phyloP scores from a whole-genome alignment of 2,888 invertebrate genomes.

The Galerucella nymphaeae region DNA sequence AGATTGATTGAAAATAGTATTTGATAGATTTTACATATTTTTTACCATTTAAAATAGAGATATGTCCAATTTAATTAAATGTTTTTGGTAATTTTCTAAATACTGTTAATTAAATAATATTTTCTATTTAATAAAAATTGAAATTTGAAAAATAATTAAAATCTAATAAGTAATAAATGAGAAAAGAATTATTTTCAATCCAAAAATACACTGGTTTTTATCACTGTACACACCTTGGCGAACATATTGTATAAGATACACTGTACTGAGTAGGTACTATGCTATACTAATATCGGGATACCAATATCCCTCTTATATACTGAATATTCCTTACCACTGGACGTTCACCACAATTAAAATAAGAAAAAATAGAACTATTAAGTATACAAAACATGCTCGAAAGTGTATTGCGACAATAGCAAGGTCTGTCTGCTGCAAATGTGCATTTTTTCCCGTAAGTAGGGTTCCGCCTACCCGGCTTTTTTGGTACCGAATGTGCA shows the following conservation, averaged over 20 bases:
- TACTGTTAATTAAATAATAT: too few relatives aligned
- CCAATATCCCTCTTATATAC: conserved; percentile 53
- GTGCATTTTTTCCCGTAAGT: conserved; percentile 46
- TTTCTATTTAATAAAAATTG: too few relatives aligned
- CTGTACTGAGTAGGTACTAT: conserved; percentile 43
- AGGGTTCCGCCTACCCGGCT: conserved; percentile 44
- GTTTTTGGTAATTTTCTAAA: too few relatives aligned
- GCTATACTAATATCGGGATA: conserved; percentile 51
- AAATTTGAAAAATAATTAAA: too few relatives aligned
- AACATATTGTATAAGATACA: conserved; percentile 49
- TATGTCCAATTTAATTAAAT: too few relatives aligned
- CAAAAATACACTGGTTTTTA: neutral
- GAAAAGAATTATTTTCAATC: conserved; percentile 1
- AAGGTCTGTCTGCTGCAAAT: conserved; percentile 53
- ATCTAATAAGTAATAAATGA: too few relatives aligned
- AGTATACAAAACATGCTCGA: conserved; percentile 57
- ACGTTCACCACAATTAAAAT: conserved; percentile 56
- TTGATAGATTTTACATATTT: too few relatives aligned
- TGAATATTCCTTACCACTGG: conserved; percentile 52
- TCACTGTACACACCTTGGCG: conserved; percentile 53
- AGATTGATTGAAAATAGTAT: too few relatives aligned
- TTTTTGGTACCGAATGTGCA: conserved; percentile 52
- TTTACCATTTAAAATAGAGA: too few relatives aligned
- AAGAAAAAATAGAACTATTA: conserved; percentile 52
- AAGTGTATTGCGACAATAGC: conserved; percentile 57